Conservation (phyloP, 2,113 vertebrate genomes). For the Scolopax mira region DNA sequence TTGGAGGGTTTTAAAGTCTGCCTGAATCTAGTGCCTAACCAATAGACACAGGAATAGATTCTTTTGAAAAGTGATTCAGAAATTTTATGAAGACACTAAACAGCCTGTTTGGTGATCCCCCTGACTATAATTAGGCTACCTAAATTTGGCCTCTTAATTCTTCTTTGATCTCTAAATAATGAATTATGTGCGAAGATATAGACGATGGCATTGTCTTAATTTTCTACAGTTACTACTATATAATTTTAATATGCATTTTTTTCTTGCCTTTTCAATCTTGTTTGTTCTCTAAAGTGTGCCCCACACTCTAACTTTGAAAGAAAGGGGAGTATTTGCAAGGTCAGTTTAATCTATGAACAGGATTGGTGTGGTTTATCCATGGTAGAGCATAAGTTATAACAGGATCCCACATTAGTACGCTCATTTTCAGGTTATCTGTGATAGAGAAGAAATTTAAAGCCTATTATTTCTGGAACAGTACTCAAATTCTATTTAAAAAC, state of each 20-base stretch:
- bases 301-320: not conserved
- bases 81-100: conserved; percentile 1
- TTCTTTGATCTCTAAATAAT: not conserved
- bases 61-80: not conserved
- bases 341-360: not conserved
- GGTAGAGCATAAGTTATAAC: not conserved
- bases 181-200: not conserved
- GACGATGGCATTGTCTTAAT: not conserved
- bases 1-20: not conserved
- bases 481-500: not conserved
- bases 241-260: not conserved
- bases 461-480: not conserved
- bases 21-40: not conserved
- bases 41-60: not conserved
- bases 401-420: not conserved
- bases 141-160: not conserved
- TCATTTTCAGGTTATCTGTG: not conserved
- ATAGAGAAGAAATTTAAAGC: not conserved
- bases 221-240: not conserved
- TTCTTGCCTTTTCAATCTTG: not conserved
- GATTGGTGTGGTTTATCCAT: not conserved
- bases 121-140: not conserved
- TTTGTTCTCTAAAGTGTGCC: not conserved
- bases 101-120: not conserved
- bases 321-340: not conserved